Evolutionary conservation across 2,888 invertebrate species (phyloP).

Genomic region (Drosophila robusta): DNA sequence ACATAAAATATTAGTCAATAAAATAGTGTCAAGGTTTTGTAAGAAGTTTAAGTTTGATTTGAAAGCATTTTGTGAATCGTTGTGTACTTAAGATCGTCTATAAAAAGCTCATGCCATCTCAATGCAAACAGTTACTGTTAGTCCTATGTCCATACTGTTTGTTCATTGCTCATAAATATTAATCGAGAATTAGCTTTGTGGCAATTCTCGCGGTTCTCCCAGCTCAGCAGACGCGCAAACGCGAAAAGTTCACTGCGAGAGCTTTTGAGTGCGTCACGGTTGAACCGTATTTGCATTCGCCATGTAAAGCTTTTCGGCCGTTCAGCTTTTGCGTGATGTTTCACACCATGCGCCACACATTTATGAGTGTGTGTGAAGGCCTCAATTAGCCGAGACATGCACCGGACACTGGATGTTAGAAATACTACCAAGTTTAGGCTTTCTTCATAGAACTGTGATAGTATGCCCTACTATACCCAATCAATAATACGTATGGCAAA

Average conservation of each 20-base stretch:
- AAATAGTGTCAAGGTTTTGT: neutral
- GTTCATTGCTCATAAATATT: slow-evolving; percentile 25
- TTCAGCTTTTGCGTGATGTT: slow-evolving; percentile 27
- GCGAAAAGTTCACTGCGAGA: slow-evolving; percentile 8
- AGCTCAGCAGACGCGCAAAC: slow-evolving; percentile 23
- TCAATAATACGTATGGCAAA: neutral
- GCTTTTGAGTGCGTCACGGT: slow-evolving; percentile 35
- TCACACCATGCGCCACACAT: slow-evolving; percentile 2
- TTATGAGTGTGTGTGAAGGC: slow-evolving; percentile 6
- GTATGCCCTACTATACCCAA: too few relatives aligned
- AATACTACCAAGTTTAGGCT: neutral
- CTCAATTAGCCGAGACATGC: slow-evolving; percentile 49
- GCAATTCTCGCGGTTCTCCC: neutral
- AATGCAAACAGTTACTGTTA: neutral
- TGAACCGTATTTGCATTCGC: slow-evolving; percentile 13
- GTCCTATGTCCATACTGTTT: neutral
- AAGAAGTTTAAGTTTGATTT: neutral
- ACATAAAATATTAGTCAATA: slow-evolving; percentile 30
- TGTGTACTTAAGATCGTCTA: slow-evolving; percentile 2
- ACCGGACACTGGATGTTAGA: slow-evolving; percentile 21
- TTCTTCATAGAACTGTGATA: neutral
- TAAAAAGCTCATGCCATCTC: neutral
- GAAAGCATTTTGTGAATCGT: neutral
- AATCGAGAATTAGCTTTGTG: slow-evolving; percentile 10
- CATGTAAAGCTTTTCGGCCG: slow-evolving; percentile 36